phyloP scores from a whole-genome alignment of 1,140 invertebrate species.

The Saxidomus purpurata region DNA sequence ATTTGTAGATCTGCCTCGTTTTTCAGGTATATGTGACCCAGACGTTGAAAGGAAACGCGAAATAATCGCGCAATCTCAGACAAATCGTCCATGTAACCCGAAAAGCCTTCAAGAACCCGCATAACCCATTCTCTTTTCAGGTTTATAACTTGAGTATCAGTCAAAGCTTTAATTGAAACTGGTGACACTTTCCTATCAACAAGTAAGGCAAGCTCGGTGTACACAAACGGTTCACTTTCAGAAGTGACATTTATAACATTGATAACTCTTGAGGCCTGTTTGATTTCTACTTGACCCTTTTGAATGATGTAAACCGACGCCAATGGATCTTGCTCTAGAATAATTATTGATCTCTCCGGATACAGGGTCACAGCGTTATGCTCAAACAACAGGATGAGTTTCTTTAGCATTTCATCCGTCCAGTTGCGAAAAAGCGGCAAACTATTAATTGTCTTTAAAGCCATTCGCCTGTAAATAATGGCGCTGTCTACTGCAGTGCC shows the following conservation, averaged over 20 bases:
- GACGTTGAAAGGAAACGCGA: neutral
- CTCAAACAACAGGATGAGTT: neutral
- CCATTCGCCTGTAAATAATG: neutral
- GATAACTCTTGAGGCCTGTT: neutral
- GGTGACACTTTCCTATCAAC: neutral
- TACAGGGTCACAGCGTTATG: neutral
- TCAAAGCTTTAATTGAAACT: neutral
- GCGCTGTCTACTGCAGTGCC: neutral
- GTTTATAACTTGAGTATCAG: conserved; percentile 11
- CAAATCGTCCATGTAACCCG: neutral
- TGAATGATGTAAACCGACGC: neutral
- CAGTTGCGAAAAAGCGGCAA: neutral
- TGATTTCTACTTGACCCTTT: neutral
- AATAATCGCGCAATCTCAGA: neutral
- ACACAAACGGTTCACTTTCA: neutral
- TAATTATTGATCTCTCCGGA: neutral
- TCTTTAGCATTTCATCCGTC: neutral
- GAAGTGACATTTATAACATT: neutral
- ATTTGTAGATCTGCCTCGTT: conserved; percentile 22
- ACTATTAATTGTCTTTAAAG: neutral
- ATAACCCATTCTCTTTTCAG: neutral
- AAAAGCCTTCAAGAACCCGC: neutral
- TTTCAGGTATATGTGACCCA: neutral
- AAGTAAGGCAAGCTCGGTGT: neutral
- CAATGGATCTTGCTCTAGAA: conserved; percentile 11